phyloP scores from a whole-genome alignment of 2,888 invertebrate species.

The Drosophila heteroneura region DNA sequence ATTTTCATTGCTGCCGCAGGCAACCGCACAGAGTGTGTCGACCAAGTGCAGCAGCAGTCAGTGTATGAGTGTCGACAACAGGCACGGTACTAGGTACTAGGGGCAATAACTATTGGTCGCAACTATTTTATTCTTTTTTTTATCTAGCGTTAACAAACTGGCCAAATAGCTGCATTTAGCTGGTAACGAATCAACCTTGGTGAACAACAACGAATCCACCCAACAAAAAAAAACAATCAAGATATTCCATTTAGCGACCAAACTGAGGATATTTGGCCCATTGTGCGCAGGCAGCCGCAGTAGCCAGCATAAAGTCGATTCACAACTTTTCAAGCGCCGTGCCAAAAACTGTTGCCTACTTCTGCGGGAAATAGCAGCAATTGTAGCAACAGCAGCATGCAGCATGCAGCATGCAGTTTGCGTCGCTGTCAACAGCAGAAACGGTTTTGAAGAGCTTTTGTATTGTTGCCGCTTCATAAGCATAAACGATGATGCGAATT shows the following conservation, averaged over 20 bases:
- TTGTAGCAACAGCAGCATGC: not conserved
- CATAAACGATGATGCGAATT: slow-evolving; percentile 37
- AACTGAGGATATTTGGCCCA: slow-evolving; percentile 4
- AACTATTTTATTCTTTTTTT: not conserved
- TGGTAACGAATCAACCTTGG: not conserved
- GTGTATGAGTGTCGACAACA: slow-evolving; percentile 25
- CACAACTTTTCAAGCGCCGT: slow-evolving; percentile 28
- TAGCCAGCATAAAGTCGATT: slow-evolving; percentile 37
- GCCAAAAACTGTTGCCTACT: slow-evolving; percentile 57
- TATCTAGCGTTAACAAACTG: not conserved
- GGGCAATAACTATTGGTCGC: not conserved
- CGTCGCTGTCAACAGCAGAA: slow-evolving; percentile 39
- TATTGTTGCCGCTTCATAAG: slow-evolving; percentile 45
- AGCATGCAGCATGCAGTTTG: slow-evolving; percentile 9
- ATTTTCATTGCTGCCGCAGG: slow-evolving; percentile 79
- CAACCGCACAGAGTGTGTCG: slow-evolving; percentile 47
- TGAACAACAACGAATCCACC: not conserved
- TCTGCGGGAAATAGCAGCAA: slow-evolving; percentile 34
- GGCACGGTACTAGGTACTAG: slow-evolving; percentile 13
- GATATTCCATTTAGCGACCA: not conserved
- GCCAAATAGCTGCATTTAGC: not conserved
- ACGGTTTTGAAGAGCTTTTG: slow-evolving; percentile 24
- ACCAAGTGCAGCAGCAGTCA: slow-evolving; percentile 7
- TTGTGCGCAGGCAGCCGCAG: slow-evolving; percentile 26
- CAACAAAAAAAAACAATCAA: not conserved